phyloP scores from a whole-genome alignment of 2,797 vertebrate genomes.

The Oophaga sylvatica region DNA sequence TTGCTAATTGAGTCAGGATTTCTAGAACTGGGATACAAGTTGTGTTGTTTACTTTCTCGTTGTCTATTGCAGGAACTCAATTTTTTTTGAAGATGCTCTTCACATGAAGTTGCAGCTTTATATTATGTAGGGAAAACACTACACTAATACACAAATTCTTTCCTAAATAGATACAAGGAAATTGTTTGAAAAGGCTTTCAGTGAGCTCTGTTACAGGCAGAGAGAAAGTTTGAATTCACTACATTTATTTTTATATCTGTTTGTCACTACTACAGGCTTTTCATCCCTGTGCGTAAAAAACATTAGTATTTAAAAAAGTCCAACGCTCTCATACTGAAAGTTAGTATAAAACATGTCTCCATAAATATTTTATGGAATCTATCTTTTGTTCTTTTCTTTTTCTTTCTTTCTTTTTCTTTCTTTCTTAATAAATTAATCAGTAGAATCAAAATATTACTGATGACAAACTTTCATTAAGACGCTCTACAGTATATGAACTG shows the following conservation, averaged over 20 bases:
- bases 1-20: constrained; percentile 46
- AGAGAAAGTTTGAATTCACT: constrained; percentile 42
- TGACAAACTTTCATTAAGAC: too few relatives aligned
- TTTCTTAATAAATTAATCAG: too few relatives aligned
- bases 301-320: too few relatives aligned
- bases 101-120: constrained; percentile 27
- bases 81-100: constrained; percentile 35
- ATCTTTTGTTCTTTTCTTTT: too few relatives aligned
- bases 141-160: constrained; percentile 35
- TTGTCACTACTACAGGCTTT: constrained; percentile 7
- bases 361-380: too few relatives aligned
- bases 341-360: too few relatives aligned
- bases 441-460: too few relatives aligned
- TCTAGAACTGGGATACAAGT: constrained; percentile 17
- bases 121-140: constrained; percentile 35
- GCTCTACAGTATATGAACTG: too few relatives aligned
- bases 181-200: constrained; percentile 73
- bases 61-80: background rate
- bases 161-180: constrained; percentile 74
- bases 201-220: constrained; percentile 65
- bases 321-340: too few relatives aligned
- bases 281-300: too few relatives aligned
- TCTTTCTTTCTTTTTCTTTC: too few relatives aligned
- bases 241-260: background rate
- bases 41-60: constrained; percentile 20